phyloP scores from a whole-genome alignment of 2,797 vertebrate species.

The Hipposideros larvatus region DNA sequence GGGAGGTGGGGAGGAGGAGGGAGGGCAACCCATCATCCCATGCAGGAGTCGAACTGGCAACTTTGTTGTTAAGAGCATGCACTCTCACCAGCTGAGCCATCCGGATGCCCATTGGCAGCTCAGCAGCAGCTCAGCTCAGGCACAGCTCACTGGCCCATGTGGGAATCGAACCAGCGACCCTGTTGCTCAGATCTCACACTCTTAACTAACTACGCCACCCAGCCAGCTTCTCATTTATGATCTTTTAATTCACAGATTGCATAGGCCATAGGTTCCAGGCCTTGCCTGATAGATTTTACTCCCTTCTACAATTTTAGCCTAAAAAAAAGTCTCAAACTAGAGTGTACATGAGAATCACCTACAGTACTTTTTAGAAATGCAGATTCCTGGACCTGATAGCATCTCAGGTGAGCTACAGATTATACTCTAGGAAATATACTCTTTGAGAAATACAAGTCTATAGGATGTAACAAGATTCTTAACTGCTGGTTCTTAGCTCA shows the following conservation, averaged over 20 bases:
- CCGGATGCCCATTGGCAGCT: no score
- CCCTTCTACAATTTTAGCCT: background rate
- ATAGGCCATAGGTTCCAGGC: background rate
- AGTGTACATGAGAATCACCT: background rate
- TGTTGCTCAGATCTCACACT: no score
- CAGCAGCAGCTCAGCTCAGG: no score
- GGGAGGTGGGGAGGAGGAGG: no score
- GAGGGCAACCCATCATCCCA: no score
- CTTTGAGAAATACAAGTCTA: background rate
- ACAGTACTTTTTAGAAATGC: background rate
- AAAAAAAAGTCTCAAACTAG: background rate
- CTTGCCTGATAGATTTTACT: background rate
- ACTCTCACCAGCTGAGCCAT: no score
- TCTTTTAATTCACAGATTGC: constrained; percentile 14
- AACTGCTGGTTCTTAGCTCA: background rate
- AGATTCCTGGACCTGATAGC: background rate
- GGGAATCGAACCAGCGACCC: no score
- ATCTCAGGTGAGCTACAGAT: background rate
- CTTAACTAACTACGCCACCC: no score
- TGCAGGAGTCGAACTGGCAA: no score
- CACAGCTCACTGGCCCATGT: no score
- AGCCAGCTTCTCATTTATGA: background rate
- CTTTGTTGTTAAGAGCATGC: no score
- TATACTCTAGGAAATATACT: background rate
- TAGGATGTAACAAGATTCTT: background rate